Evolutionary conservation across 2,113 vertebrate genomes (phyloP).

Genomic region (Ascaphus truei): DNA sequence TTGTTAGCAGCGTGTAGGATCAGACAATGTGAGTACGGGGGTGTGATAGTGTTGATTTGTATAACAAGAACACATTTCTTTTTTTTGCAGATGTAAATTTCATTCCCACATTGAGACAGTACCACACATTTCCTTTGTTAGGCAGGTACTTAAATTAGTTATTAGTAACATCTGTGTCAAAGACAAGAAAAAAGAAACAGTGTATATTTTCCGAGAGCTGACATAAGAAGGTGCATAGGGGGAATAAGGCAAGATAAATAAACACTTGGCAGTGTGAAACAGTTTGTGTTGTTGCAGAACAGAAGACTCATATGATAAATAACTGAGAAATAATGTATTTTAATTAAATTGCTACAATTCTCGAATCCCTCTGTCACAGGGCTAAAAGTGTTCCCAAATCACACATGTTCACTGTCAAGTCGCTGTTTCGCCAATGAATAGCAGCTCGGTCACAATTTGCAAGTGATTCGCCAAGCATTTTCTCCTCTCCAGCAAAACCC

Average conservation of each 20-base stretch:
- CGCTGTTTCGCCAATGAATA: too few species aligned
- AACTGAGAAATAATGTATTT: neutral
- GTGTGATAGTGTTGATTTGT: slow-evolving; percentile 19
- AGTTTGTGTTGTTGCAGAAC: neutral
- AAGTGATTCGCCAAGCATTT: too few species aligned
- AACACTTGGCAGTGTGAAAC: neutral
- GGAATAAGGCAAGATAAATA: neutral
- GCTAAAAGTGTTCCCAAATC: too few species aligned
- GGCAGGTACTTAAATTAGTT: slow-evolving; percentile 27
- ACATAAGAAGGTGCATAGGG: neutral
- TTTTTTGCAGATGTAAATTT: slow-evolving; percentile 6
- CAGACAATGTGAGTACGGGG: neutral
- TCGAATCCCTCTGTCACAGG: neutral
- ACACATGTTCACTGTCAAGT: too few species aligned
- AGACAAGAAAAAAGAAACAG: neutral
- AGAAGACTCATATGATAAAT: neutral
- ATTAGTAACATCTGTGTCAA: slow-evolving; percentile 17
- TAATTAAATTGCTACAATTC: neutral
- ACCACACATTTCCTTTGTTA: neutral
- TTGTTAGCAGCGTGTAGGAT: neutral
- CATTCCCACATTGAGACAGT: slow-evolving; percentile 28
- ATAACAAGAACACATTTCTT: slow-evolving; percentile 25
- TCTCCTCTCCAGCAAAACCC: too few species aligned
- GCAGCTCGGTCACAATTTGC: too few species aligned
- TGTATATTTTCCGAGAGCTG: neutral